Evolutionary conservation across 1,140 invertebrate genomes (phyloP).

Genomic region (Lucilia sericata): DNA sequence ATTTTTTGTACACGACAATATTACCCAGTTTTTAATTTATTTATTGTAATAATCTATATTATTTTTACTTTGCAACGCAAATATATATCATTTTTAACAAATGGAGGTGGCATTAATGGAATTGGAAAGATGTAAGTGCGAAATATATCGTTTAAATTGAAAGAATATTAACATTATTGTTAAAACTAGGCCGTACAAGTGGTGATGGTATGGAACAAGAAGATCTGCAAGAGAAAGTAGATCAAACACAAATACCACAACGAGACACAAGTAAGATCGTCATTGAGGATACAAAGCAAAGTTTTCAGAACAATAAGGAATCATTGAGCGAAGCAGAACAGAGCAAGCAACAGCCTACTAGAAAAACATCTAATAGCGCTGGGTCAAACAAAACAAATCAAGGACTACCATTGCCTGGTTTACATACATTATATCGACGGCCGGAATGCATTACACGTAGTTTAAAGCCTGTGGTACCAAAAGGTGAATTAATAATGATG

Average conservation of each 20-base stretch:
- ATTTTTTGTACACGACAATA: background rate
- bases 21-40: background rate
- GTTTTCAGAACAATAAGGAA: background rate
- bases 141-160: conserved; percentile 16
- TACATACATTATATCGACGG: conserved; percentile 60
- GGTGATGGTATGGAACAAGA: conserved; percentile 72
- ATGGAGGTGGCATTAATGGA: conserved; percentile 39
- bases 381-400: conserved; percentile 46
- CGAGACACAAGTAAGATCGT: conserved; percentile 9
- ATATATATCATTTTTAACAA: conserved; percentile 31
- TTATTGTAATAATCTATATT: background rate
- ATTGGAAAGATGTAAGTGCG: conserved; percentile 23
- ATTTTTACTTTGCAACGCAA: background rate
- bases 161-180: background rate
- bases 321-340: background rate
- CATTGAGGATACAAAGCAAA: background rate
- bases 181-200: conserved; percentile 67
- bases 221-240: conserved; percentile 48
- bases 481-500: conserved; percentile 61
- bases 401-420: conserved; percentile 55
- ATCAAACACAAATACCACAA: conserved; percentile 40
- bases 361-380: conserved; percentile 50
- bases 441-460: conserved; percentile 53
- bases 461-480: conserved; percentile 59
- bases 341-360: background rate